Evolutionary conservation across 2,888 invertebrate genomes (phyloP).

Genomic region (Lampropteryx suffumata): DNA sequence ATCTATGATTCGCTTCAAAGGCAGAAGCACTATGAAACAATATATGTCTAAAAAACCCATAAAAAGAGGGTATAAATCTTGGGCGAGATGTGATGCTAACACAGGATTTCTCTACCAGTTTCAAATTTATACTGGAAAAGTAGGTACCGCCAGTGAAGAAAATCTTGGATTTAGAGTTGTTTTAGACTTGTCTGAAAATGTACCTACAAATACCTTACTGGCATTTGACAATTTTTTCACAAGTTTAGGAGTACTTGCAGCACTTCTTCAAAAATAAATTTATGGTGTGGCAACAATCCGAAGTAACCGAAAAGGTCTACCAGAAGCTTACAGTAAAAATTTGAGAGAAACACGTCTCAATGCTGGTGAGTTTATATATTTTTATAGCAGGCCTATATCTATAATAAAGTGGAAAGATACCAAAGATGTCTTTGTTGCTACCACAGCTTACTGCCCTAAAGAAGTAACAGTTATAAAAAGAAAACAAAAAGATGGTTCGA

Average conservation of each 20-base stretch:
- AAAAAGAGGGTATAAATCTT: slow-evolving; percentile 5
- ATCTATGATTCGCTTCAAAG: neutral
- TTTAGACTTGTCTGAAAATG: slow-evolving; percentile 17
- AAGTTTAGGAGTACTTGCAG: slow-evolving; percentile 16
- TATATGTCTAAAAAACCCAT: slow-evolving; percentile 11
- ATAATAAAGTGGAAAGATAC: slow-evolving; percentile 7
- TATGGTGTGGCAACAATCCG: slow-evolving; percentile 3
- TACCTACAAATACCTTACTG: slow-evolving; percentile 14
- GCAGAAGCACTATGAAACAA: slow-evolving; percentile 14
- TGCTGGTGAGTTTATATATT: slow-evolving; percentile 2
- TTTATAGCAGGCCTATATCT: slow-evolving; percentile 1
- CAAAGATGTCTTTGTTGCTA: slow-evolving; percentile 6
- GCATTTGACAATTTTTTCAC: slow-evolving; percentile 9
- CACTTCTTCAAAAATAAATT: neutral
- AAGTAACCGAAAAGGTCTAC: slow-evolving; percentile 4
- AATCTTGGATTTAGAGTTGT: slow-evolving; percentile 17
- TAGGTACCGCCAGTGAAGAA: slow-evolving; percentile 14
- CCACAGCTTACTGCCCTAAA: neutral
- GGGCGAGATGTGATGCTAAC: slow-evolving; percentile 11
- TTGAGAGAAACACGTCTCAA: neutral
- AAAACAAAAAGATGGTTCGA: neutral
- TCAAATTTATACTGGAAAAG: slow-evolving; percentile 4
- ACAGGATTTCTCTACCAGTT: slow-evolving; percentile 13
- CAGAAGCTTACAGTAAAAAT: neutral
- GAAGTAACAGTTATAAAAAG: slow-evolving; percentile 4